Conservation (phyloP, 2,888 invertebrate genomes). For the Pedicia rivosa region DNA sequence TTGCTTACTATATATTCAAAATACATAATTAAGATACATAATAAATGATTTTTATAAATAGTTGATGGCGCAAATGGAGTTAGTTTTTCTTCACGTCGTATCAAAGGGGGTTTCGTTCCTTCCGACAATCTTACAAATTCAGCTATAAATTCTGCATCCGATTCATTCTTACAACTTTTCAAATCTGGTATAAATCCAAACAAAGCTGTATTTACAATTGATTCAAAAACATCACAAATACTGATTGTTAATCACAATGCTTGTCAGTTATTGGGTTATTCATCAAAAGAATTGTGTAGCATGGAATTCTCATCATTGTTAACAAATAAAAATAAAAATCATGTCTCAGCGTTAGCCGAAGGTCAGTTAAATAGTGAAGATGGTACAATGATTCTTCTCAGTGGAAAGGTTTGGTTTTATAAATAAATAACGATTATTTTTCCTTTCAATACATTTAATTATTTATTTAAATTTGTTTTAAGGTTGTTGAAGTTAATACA, state of each 20-base stretch:
- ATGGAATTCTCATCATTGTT: slow-evolving; percentile 36
- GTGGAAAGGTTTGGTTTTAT: slow-evolving; percentile 36
- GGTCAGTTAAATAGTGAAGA: slow-evolving; percentile 35
- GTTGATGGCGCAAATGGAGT: slow-evolving; percentile 39
- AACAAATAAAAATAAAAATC: slow-evolving; percentile 34
- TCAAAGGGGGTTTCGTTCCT: slow-evolving; percentile 19
- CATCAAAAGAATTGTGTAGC: slow-evolving; percentile 35
- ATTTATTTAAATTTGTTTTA: no score
- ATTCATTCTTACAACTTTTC: slow-evolving; percentile 33
- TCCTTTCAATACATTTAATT: no score
- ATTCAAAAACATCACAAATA: slow-evolving; percentile 47
- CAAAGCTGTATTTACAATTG: slow-evolving; percentile 50
- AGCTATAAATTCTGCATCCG: slow-evolving; percentile 21
- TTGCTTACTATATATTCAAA: no score
- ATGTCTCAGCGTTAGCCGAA: slow-evolving; percentile 35
- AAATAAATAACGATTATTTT: slow-evolving; percentile 1
- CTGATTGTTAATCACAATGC: slow-evolving; percentile 51
- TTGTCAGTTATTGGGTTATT: slow-evolving; percentile 40
- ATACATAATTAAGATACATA: neutral
- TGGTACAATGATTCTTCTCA: slow-evolving; percentile 41
- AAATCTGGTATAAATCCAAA: slow-evolving; percentile 40
- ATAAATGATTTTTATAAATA: slow-evolving; percentile 15
- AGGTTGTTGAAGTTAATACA: slow-evolving; percentile 43
- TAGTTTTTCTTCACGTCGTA: slow-evolving; percentile 35
- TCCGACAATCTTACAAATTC: slow-evolving; percentile 18